Conservation (phyloP, 2,797 vertebrate species). For the Pipistrellus kuhlii region DNA sequence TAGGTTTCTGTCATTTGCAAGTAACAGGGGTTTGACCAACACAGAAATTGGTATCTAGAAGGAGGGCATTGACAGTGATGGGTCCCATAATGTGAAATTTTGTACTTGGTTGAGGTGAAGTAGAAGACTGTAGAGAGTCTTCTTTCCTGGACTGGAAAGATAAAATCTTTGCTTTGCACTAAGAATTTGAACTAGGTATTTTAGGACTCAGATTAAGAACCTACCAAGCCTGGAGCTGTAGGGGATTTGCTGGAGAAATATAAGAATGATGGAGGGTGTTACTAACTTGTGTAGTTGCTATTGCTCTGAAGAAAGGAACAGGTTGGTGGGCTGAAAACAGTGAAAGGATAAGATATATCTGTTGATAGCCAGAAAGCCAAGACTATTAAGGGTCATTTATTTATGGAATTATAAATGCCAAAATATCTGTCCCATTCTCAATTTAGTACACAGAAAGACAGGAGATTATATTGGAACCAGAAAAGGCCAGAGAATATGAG, state of each 20-base stretch:
- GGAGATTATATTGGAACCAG: background rate
- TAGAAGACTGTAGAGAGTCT: background rate
- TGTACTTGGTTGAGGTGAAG: background rate
- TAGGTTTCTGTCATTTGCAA: slow-evolving; percentile 10
- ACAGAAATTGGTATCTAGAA: background rate
- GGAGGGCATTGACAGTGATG: background rate
- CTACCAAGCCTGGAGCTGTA: background rate
- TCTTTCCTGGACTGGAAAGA: background rate
- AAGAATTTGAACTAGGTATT: background rate
- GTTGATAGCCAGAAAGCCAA: slow-evolving; percentile 15
- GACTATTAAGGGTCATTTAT: background rate
- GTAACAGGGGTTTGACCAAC: background rate
- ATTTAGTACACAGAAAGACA: background rate
- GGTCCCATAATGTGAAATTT: background rate
- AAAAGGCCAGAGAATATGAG: background rate
- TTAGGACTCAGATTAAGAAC: background rate
- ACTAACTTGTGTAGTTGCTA: background rate
- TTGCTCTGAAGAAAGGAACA: background rate
- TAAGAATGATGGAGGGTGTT: background rate
- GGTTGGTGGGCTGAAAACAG: background rate
- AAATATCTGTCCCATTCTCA: slow-evolving; percentile 22
- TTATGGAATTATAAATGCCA: slow-evolving; percentile 3
- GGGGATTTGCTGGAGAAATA: background rate
- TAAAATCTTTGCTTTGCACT: background rate
- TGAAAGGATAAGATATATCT: background rate